A percentile compares a stretch with the other conserved stretches of the same genome.
These are phyloP conservation scores for Lycocorax pyrrhopterus DNA, from an alignment of 2,113 vertebrate species.

Conservation along the genomic window DNA sequence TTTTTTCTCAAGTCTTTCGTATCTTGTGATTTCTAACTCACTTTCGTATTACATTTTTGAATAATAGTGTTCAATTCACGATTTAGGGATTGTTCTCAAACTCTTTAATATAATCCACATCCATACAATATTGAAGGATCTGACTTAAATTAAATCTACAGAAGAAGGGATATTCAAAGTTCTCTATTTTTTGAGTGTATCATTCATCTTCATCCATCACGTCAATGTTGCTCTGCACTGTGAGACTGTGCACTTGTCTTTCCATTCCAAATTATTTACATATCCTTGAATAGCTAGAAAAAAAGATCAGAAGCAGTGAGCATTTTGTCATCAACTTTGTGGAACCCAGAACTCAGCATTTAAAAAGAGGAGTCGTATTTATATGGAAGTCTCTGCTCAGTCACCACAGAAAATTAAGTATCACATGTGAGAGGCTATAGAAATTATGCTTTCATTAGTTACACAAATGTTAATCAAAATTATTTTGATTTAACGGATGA, in stretches of 20 bases:
- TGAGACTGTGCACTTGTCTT: background rate
- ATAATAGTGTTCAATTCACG: constrained; percentile 12
- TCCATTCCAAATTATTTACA: background rate
- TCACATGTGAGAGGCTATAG: background rate
- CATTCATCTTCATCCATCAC: constrained; percentile 38
- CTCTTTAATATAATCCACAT: constrained; percentile 30
- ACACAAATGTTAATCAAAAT: background rate
- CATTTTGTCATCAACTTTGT: background rate
- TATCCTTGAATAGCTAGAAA: background rate
- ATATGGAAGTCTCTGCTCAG: background rate
- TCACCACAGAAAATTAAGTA: background rate
- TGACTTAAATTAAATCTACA: constrained; percentile 35
- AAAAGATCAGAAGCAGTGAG: background rate
- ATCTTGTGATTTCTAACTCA: constrained; percentile 14
- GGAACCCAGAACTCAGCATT: background rate
- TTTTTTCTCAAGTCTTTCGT: constrained; percentile 2
- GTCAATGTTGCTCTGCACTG: background rate
- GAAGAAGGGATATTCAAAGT: background rate
- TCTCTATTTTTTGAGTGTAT: background rate
- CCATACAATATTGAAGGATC: constrained; percentile 21
- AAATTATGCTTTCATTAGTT: background rate
- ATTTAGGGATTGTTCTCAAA: constrained; percentile 13
- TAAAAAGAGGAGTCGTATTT: background rate
- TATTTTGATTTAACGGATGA: background rate
- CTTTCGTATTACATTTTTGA: constrained; percentile 47